Evolutionary conservation across 1,140 invertebrate genomes (phyloP).

Genomic region (Phymastichus coffea): DNA sequence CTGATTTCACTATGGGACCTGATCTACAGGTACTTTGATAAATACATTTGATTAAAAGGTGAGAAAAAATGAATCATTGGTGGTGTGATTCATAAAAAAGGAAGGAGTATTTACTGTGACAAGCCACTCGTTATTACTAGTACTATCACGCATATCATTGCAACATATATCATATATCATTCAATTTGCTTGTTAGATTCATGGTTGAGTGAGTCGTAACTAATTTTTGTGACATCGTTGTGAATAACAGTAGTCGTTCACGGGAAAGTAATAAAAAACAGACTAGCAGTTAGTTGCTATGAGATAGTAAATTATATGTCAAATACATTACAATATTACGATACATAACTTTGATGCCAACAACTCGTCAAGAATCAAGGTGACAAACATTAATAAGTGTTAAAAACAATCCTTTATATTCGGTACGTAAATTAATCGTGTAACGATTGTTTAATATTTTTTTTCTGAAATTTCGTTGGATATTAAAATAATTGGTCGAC

Average conservation of each 20-base stretch:
- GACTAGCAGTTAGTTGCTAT: no score
- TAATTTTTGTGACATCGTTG: no score
- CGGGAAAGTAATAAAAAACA: no score
- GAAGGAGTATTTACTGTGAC: not conserved
- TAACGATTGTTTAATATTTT: not conserved
- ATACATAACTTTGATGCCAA: no score
- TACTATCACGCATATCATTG: not conserved
- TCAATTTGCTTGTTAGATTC: not conserved
- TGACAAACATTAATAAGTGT: not conserved
- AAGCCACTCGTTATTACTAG: no score
- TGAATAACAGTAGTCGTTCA: no score
- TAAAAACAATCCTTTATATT: not conserved
- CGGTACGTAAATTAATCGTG: not conserved
- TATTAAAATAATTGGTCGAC: not conserved
- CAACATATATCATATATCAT: not conserved
- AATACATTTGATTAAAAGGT: constrained; percentile 6
- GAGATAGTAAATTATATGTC: no score
- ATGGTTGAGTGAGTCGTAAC: no score
- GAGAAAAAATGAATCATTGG: not conserved
- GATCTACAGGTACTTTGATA: constrained; percentile 78
- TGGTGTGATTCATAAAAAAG: not conserved
- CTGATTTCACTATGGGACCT: constrained; percentile 78
- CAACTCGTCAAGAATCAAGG: no score
- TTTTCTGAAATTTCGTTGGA: not conserved
- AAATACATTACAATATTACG: no score